phyloP scores from a whole-genome alignment of 1,140 invertebrate genomes.

The Elymnias hypermnestra region DNA sequence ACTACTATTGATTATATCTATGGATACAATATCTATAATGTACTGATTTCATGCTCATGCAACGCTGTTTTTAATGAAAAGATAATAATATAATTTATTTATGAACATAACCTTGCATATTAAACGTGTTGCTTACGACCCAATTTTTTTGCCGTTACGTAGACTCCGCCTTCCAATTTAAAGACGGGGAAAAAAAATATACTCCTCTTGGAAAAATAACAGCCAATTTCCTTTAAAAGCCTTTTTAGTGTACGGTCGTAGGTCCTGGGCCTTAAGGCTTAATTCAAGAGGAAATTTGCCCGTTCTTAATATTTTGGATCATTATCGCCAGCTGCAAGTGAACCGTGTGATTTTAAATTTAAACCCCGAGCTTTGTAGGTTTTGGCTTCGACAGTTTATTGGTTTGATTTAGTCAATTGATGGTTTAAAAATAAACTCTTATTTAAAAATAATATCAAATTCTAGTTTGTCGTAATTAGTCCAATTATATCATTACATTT shows the following conservation, averaged over 20 bases:
- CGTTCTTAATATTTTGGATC: constrained; percentile 25
- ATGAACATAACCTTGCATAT: constrained; percentile 15
- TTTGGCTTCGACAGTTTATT: constrained; percentile 10
- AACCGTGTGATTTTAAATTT: constrained; percentile 28
- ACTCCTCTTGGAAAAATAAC: constrained; percentile 22
- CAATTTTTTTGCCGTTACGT: constrained; percentile 26
- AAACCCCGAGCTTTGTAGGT: constrained; percentile 6
- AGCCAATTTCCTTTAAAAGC: constrained; percentile 25
- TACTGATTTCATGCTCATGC: no score
- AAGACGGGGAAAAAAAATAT: constrained; percentile 23
- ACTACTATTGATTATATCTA: no score
- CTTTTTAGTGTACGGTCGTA: constrained; percentile 20
- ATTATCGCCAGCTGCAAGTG: constrained; percentile 27
- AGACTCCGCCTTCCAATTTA: constrained; percentile 32
- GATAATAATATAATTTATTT: neutral
- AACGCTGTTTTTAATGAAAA: no score
- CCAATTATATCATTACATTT: no score
- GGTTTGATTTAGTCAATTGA: constrained; percentile 7
- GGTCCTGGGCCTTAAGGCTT: constrained; percentile 24
- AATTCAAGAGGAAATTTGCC: constrained; percentile 22
- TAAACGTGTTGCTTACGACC: constrained; percentile 24
- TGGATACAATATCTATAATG: no score
- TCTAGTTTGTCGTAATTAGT: no score
- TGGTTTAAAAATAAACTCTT: neutral
- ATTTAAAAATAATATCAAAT: no score